A percentile compares a stretch with the other conserved stretches of the same genome.
These are phyloP conservation scores for Myrmecobius fasciatus DNA, from an alignment of 2,113 vertebrate genomes.

Conservation along the genomic window DNA sequence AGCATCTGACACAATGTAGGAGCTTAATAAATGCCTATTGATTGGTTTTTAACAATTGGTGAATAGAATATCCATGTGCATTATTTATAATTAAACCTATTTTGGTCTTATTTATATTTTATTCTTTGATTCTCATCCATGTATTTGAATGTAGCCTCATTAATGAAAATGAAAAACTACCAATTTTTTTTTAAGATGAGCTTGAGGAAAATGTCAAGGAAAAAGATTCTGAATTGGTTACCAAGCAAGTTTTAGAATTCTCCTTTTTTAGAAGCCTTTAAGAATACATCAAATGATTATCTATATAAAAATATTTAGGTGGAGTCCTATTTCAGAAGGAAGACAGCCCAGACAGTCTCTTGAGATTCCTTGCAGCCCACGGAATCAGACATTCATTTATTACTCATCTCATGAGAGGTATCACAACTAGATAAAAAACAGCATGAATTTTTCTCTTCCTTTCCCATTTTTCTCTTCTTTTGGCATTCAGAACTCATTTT, in stretches of 20 bases:
- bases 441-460: conserved; percentile 24
- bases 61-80: neutral
- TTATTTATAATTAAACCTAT: neutral
- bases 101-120: neutral
- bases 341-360: conserved; percentile 57
- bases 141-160: neutral
- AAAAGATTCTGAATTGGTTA: conserved; percentile 5
- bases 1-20: neutral
- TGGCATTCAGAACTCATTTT: conserved; percentile 67
- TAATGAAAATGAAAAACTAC: neutral
- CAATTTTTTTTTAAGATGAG: neutral
- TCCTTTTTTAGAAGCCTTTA: conserved; percentile 17
- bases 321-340: conserved; percentile 36
- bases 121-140: neutral
- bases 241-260: conserved; percentile 13
- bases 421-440: conserved; percentile 70
- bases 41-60: neutral
- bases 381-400: conserved; percentile 55
- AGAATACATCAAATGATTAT: conserved; percentile 40
- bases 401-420: conserved; percentile 66
- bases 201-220: neutral
- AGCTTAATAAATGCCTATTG: neutral
- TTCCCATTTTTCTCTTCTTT: conserved; percentile 33
- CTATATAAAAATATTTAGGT: conserved; percentile 37
- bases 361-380: conserved; percentile 42